Evolutionary conservation across 2,888 invertebrate species (phyloP).

Genomic region (Nephrotoma flavescens): DNA sequence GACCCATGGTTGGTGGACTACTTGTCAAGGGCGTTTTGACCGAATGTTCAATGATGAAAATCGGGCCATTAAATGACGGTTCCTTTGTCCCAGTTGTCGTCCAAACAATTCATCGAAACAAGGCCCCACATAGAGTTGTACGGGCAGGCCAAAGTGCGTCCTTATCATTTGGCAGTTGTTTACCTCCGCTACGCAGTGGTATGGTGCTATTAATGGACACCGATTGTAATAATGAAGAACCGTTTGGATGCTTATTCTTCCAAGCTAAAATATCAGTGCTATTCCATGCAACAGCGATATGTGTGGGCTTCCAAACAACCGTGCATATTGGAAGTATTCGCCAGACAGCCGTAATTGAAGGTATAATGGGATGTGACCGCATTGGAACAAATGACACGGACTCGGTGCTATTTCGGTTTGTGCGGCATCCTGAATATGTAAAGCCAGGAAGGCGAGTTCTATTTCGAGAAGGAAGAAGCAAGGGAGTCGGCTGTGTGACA

Average conservation of each 20-base stretch:
- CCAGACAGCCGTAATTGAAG: constrained; percentile 85
- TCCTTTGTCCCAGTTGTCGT: constrained; percentile 63
- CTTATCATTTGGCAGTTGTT: constrained; percentile 38
- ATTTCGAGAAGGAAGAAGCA: constrained; percentile 70
- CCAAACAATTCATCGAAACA: constrained; percentile 79
- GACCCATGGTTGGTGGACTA: constrained; percentile 74
- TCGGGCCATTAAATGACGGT: constrained; percentile 64
- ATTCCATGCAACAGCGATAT: constrained; percentile 74
- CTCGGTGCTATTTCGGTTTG: constrained; percentile 76
- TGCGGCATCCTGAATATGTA: constrained; percentile 79
- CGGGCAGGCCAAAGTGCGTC: constrained; percentile 85
- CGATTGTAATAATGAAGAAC: constrained; percentile 30
- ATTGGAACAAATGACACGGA: constrained; percentile 69
- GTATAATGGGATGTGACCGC: constrained; percentile 40
- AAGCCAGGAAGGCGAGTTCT: constrained; percentile 59
- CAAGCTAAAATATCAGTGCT: constrained; percentile 78
- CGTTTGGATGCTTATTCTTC: constrained; percentile 45
- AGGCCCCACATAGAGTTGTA: constrained; percentile 77
- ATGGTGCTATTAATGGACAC: constrained; percentile 62
- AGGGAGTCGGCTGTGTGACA: constrained; percentile 73
- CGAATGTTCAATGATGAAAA: constrained; percentile 65
- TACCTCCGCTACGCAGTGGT: constrained; percentile 55
- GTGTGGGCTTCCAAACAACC: constrained; percentile 77
- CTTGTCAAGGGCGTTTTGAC: constrained; percentile 70
- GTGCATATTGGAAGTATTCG: constrained; percentile 91